These are phyloP conservation scores for Hypsopygia costalis DNA, from an alignment of 2,888 invertebrate genomes.

Conservation along the genomic window DNA sequence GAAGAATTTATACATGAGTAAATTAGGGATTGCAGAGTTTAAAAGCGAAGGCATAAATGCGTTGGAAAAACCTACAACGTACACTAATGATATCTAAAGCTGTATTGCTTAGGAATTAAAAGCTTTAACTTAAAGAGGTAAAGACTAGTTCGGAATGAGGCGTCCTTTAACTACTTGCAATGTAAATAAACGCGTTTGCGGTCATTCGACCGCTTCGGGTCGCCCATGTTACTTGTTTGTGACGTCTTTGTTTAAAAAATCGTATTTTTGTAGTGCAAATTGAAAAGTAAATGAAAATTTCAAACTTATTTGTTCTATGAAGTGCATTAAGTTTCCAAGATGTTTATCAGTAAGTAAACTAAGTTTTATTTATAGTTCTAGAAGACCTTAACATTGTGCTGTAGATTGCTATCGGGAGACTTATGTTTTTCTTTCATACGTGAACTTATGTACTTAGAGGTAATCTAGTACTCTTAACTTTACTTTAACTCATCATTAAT, in stretches of 20 bases:
- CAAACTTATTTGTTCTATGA: background rate
- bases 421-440: too few relatives aligned
- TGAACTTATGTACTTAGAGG: too few relatives aligned
- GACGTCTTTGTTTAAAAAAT: slow-evolving; percentile 15
- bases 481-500: too few relatives aligned
- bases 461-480: too few relatives aligned
- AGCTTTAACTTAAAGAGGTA: background rate
- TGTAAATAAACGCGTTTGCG: slow-evolving; percentile 33
- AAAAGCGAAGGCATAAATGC: slow-evolving; percentile 1
- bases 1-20: background rate
- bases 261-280: slow-evolving; percentile 9
- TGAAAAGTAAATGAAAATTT: background rate
- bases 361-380: too few relatives aligned
- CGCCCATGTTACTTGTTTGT: slow-evolving; percentile 19
- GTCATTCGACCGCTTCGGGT: slow-evolving; percentile 23
- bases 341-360: slow-evolving; percentile 5
- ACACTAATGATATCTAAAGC: slow-evolving; percentile 3
- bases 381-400: too few relatives aligned
- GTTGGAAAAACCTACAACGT: slow-evolving; percentile 8
- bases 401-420: too few relatives aligned
- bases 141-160: background rate
- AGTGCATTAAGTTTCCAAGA: background rate
- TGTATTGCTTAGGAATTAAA: background rate
- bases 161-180: slow-evolving; percentile 1
- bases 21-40: background rate